Evolutionary conservation across 2,113 vertebrate genomes (phyloP).

Genomic region (Acanthisitta chloris): DNA sequence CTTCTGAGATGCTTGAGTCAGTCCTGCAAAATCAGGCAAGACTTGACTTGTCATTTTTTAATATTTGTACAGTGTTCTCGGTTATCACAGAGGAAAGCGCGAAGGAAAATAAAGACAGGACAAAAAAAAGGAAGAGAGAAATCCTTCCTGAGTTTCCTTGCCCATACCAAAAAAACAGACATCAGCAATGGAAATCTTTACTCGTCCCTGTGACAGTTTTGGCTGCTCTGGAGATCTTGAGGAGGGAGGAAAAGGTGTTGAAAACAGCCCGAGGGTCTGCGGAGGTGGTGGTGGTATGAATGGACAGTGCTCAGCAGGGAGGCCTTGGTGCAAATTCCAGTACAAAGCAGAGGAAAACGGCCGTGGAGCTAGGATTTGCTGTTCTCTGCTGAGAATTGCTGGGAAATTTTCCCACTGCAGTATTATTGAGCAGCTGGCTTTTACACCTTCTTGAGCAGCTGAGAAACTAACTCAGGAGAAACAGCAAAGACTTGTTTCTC

Average conservation of each 20-base stretch:
- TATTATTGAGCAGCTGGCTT: fast-evolving
- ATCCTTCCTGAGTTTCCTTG: neutral
- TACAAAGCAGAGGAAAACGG: neutral
- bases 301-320: neutral
- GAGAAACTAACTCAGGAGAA: neutral
- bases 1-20: neutral
- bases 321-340: neutral
- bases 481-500: neutral
- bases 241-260: neutral
- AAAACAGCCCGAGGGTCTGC: fast-evolving
- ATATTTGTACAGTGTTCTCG: neutral
- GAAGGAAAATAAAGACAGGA: neutral
- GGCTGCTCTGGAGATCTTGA: neutral
- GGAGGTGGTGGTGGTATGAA: no score
- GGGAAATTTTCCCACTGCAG: neutral
- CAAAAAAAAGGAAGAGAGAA: neutral
- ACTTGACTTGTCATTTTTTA: neutral
- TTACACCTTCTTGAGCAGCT: neutral
- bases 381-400: slow-evolving; percentile 55
- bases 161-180: neutral
- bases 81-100: neutral
- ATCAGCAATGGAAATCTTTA: neutral
- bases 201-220: neutral
- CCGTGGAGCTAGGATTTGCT: slow-evolving; percentile 4
- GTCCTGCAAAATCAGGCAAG: neutral